Base-by-base conservation (phyloP, 1,140 invertebrate genomes). In the Dermatophagoides farinae region DNA sequence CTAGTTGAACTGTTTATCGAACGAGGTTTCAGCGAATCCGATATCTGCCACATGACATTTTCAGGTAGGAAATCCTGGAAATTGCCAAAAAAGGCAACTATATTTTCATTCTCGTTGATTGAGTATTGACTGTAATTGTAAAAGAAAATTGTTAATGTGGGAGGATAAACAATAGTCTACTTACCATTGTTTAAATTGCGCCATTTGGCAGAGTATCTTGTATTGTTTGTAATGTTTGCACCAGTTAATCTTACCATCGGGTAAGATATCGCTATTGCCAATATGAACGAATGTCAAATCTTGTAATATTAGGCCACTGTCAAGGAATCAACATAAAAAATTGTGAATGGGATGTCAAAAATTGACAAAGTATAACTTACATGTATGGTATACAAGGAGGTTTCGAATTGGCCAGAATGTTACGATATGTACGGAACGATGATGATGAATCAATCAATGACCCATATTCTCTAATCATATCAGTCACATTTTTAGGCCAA, bases 251-350 rank as follows among this genome's bases (percentile, higher is more conserved):
- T 82, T 82, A 61, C 85, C 84, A 68, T 95, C 88, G 8, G 81
- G 77, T 66, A 96, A 74, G 59, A 83, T 77, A 71, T 97, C 88
- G 62, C 79, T 85, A 73, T 97, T 97, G 49, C 93, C 95, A 70
- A 96, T 90, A 74, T 97, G 88, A 46, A 98, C 89, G 75, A 98
- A 97, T 6, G 95, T 98, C 69, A 98, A 77, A 77, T 98, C 95
- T 82, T 98, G 93, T 44, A 98, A 78, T 58, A 97, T 92, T 47
- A 97, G 77, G 53, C 95, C 95, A 70, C 92, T 97, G 77, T 61
- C 73, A 68, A 77, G 41, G 22, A 47, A 39, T n/a, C 25, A 53
- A 52, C 51, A 12, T 47, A 39, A 57, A 0, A 53, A 16, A 16
- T 1, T 37, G n/a, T 37, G 1, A 23, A 47, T 25, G 31, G 14